Evolutionary conservation across 2,113 vertebrate species (phyloP).

Genomic region (Ceratotherium simum): DNA sequence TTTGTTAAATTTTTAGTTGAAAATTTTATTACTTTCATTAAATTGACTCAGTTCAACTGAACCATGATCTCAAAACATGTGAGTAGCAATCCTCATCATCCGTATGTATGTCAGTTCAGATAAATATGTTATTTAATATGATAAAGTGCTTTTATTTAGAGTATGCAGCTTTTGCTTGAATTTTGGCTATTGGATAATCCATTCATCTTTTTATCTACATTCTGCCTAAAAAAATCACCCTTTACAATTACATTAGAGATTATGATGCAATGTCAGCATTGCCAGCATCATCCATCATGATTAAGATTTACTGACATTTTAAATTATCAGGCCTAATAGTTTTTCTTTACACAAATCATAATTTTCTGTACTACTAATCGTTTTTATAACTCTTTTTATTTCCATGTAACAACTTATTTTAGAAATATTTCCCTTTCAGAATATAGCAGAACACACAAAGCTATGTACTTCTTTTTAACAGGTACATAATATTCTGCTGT

Average conservation of each 20-base stretch:
- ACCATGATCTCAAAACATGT: not conserved
- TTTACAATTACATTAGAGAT: not conserved
- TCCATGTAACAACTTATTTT: not conserved
- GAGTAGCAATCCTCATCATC: not conserved
- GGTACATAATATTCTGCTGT: not conserved
- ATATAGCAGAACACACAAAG: not conserved
- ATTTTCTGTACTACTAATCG: not conserved
- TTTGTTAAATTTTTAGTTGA: not conserved
- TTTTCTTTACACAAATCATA: not conserved
- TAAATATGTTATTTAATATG: not conserved
- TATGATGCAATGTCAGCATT: not conserved
- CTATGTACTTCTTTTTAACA: not conserved
- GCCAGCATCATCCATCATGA: not conserved
- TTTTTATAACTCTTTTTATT: not conserved
- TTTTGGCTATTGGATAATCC: not conserved
- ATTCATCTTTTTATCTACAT: not conserved
- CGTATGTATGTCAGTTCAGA: not conserved
- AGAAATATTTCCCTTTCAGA: not conserved
- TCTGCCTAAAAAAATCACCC: not conserved
- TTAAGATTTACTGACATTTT: not conserved
- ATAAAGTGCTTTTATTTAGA: not conserved
- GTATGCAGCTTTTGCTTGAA: not conserved
- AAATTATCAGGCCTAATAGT: not conserved
- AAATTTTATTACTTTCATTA: not conserved
- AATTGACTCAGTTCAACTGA: not conserved